Evolutionary conservation across 2,888 invertebrate genomes (phyloP).

Genomic region (Julus scandinavius): DNA sequence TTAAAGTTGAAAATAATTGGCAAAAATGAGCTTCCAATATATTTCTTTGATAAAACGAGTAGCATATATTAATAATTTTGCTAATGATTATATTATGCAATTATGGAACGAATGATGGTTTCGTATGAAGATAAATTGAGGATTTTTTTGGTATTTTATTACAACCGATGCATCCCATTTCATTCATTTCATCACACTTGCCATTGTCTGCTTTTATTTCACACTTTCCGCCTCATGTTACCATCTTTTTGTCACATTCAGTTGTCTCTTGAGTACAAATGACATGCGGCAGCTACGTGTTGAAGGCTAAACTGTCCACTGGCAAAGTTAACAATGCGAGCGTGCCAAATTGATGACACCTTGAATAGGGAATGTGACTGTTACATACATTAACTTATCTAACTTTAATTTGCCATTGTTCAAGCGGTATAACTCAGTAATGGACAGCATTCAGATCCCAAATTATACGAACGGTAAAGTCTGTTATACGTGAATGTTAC

Average conservation of each 20-base stretch:
- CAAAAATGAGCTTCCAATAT: neutral
- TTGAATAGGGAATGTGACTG: neutral
- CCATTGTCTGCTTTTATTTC: constrained; percentile 19
- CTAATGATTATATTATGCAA: neutral
- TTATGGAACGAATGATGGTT: neutral
- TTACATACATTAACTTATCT: neutral
- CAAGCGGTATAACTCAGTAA: neutral
- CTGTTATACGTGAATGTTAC: neutral
- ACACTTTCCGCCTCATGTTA: neutral
- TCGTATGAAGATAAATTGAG: neutral
- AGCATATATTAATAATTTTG: neutral
- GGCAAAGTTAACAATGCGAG: neutral
- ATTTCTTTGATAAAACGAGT: neutral
- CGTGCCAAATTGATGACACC: constrained; percentile 5
- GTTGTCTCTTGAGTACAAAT: neutral
- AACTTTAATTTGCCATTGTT: neutral
- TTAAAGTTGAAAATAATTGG: neutral
- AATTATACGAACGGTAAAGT: neutral
- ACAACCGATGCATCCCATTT: neutral
- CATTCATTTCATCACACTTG: constrained; percentile 22
- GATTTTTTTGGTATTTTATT: neutral
- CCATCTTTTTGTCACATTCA: constrained; percentile 15
- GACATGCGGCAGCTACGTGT: constrained; percentile 33
- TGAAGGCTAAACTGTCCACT: neutral
- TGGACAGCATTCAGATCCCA: neutral